Evolutionary conservation across 2,797 vertebrate genomes (phyloP), one percentile per base, ranked within the genome.

Genomic region (Babyrousa celebensis): DNA sequence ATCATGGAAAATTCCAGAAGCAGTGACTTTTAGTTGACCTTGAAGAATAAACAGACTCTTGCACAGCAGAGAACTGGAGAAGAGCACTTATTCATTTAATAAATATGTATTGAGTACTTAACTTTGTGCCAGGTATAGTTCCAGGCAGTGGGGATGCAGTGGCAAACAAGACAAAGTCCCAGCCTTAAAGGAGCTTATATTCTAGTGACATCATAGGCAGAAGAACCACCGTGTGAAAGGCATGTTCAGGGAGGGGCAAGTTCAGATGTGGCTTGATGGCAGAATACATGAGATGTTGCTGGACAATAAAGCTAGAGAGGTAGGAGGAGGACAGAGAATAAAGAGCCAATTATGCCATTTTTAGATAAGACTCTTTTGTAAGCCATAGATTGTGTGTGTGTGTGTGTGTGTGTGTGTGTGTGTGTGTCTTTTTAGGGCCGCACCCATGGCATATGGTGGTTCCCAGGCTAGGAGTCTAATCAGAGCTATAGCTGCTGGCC

Each of bases 31-130:
- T 85, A 58, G 36, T 71, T 96, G 56, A 20, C 67, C 71, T 95
- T 87, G 82, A 84, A 94, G 36, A 72, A 91, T 79, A 94, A 93
- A 77, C 79, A 89, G 80, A 93, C 9, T 18, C 43, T 93, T 72
- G 20, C 79, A 83, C 15, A 72, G 23, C 62, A 96, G 40, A 77
- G 36, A 89, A 91, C 14, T 77, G 62, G 62, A 23, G 40, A 78
- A 85, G 43, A 77, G 25, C 58, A 67, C 60, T 54, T 40, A 91
- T 32, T 71, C 32, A 58, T 62, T 84, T 88, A 71, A 72, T 54
- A 74, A 85, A 62, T 88, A 70, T 29, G 20, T 79, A 88, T 5
- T 36, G 62, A 84, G 18, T 56, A 60, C 52, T 91, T 85, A 36
- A 65, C 15, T 60, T 95, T 92, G 56, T 60, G 43, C 48, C 25